phyloP scores from a whole-genome alignment of 2,888 invertebrate genomes.

The Heliconius erato region DNA sequence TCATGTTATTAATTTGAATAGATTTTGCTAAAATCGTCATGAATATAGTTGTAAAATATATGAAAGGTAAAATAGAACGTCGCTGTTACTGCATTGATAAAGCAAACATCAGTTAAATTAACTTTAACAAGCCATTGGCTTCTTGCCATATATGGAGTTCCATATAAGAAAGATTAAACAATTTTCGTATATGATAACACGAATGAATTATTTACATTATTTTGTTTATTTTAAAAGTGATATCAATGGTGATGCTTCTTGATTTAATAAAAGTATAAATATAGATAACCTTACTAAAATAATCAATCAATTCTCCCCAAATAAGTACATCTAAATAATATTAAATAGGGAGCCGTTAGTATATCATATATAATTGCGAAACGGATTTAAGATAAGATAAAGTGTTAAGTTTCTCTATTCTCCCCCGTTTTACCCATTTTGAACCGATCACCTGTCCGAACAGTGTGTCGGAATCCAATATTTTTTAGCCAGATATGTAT shows the following conservation, averaged over 20 bases:
- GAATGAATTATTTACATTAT: not conserved
- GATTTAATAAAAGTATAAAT: not conserved
- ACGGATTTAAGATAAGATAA: too few species aligned
- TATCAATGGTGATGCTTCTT: not conserved
- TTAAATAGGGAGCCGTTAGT: too few species aligned
- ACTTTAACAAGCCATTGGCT: slow-evolving; percentile 39
- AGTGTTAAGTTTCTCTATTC: too few species aligned
- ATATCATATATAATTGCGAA: too few species aligned
- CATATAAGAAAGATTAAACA: not conserved
- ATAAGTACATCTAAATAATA: too few species aligned
- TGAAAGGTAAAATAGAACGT: slow-evolving; percentile 8
- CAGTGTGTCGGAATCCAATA: too few species aligned
- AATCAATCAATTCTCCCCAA: too few species aligned
- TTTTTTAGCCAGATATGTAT: too few species aligned
- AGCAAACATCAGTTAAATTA: slow-evolving; percentile 27
- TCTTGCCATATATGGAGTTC: slow-evolving; percentile 29
- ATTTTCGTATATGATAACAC: not conserved
- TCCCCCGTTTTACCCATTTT: too few species aligned
- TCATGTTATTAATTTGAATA: too few species aligned
- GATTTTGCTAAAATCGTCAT: not conserved
- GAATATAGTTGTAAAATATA: slow-evolving; percentile 11
- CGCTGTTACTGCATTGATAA: slow-evolving; percentile 35
- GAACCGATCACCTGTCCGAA: too few species aligned
- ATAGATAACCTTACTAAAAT: too few species aligned
- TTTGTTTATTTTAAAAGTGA: not conserved